Evolutionary conservation across 2,113 vertebrate species (phyloP).

Genomic region (Buteo buteo): DNA sequence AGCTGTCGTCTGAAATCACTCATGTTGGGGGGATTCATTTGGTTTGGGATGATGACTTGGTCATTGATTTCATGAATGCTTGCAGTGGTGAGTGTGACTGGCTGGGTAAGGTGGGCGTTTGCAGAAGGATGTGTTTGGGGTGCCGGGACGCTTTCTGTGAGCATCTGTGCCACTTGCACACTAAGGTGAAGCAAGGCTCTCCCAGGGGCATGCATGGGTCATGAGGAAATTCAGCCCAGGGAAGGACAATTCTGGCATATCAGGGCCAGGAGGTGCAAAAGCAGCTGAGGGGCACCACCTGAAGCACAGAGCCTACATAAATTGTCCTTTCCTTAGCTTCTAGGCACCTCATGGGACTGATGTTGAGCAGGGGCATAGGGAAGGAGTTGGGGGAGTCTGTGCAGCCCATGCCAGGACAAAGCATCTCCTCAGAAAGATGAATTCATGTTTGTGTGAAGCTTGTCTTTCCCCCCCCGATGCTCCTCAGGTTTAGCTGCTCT

Average conservation of each 20-base stretch:
- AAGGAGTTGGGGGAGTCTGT: background rate
- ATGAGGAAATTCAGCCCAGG: background rate
- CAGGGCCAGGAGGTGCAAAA: background rate
- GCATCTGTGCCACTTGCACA: background rate
- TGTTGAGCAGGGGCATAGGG: background rate
- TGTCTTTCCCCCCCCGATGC: fast-evolving
- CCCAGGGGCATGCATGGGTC: background rate
- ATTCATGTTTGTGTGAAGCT: background rate
- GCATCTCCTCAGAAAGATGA: background rate
- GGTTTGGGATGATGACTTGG: fast-evolving
- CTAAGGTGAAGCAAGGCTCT: background rate
- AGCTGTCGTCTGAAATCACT: background rate
- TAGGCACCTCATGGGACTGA: background rate
- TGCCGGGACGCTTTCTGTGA: background rate
- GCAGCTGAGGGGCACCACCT: fast-evolving
- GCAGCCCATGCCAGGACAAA: background rate
- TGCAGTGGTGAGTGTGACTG: background rate
- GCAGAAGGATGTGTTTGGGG: background rate
- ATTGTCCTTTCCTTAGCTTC: background rate
- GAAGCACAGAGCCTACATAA: background rate
- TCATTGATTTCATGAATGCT: background rate
- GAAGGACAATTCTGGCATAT: background rate
- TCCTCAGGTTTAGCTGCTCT: background rate
- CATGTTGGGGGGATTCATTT: fast-evolving
- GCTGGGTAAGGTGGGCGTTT: background rate